Evolutionary conservation across 2,888 invertebrate genomes (phyloP), one percentile per base, ranked within the genome.

Genomic region (Dastarcus helophoroides): DNA sequence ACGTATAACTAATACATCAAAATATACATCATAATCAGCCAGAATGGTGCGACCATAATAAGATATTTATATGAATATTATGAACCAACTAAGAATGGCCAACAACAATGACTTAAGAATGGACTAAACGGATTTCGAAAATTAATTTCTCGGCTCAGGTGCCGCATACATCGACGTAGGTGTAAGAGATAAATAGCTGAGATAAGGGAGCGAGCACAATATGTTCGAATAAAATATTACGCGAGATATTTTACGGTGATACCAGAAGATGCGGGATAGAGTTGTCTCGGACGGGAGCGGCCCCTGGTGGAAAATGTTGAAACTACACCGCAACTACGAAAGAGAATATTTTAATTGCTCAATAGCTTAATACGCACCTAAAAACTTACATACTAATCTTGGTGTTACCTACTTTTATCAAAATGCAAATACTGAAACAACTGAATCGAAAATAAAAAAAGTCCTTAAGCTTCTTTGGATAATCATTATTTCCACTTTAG

Each of bases 161-260:
- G 51, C 48, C 49, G 47, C 47, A 42, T 43, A 45, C 37, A 32
- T 29, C 40, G 37, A 44, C 48, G 54, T 54, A 49, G 52, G 49
- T 46, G 50, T 51, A 38, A 31, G n/a, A 42, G 46, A 47, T 47
- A 46, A 46, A 46, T 46, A 38, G 44, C 38, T 23, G 39, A 40
- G 47, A 46, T 45, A 45, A 44, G 36, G 33, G 31, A 29, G 29
- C 42, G 43, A 47, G 33, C 36, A 44, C 46, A 45, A 48, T 51
- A 51, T 47, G 50, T 47, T 42, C 47, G 48, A 49, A 50, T 53
- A 52, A 54, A 52, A 52, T 51, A 53, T 53, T 51, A 51, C 48
- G 43, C 44, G 42, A 41, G 48, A 47, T 47, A 41, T 42, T 41
- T 43, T 39, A 29, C 32, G 31, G 36, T 42, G 45, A 48, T 46